Evolutionary conservation across 1,140 invertebrate genomes (phyloP).

Genomic region (Manduca sexta): DNA sequence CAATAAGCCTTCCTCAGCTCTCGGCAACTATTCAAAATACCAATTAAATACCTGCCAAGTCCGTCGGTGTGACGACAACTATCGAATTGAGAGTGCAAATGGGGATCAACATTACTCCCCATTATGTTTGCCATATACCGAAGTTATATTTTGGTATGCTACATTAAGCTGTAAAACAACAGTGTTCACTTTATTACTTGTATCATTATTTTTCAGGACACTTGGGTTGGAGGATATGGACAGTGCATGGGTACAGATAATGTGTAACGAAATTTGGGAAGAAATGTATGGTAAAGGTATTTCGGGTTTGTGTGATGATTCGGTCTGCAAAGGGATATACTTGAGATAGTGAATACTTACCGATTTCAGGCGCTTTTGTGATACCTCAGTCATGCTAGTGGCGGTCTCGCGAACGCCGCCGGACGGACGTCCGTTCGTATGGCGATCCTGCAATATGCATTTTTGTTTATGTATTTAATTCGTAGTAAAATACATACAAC

Average conservation of each 20-base stretch:
- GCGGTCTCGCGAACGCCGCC: constrained; percentile 61
- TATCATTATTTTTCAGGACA: constrained; percentile 3
- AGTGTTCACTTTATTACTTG: constrained; percentile 67
- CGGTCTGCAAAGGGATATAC: neutral
- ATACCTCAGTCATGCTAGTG: constrained; percentile 68
- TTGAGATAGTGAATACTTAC: constrained; percentile 43
- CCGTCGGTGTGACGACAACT: constrained; percentile 69
- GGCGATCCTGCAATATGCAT: constrained; percentile 47
- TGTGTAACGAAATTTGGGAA: constrained; percentile 4
- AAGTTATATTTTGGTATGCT: constrained; percentile 65
- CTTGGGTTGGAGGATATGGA: constrained; percentile 2
- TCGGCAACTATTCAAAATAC: constrained; percentile 68
- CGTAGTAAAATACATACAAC: too few species aligned
- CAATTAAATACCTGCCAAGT: constrained; percentile 70
- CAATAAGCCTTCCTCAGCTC: constrained; percentile 37
- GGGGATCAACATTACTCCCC: constrained; percentile 46
- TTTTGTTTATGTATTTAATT: too few species aligned
- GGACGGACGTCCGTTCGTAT: constrained; percentile 38
- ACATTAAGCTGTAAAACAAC: constrained; percentile 69
- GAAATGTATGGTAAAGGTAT: neutral
- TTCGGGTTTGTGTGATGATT: constrained; percentile 1
- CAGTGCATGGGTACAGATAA: constrained; percentile 1
- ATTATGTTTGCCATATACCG: constrained; percentile 64
- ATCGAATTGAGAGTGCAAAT: constrained; percentile 56
- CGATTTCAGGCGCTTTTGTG: constrained; percentile 59